Evolutionary conservation across 2,797 vertebrate species (phyloP).

Genomic region (Dicrostonyx torquatus): DNA sequence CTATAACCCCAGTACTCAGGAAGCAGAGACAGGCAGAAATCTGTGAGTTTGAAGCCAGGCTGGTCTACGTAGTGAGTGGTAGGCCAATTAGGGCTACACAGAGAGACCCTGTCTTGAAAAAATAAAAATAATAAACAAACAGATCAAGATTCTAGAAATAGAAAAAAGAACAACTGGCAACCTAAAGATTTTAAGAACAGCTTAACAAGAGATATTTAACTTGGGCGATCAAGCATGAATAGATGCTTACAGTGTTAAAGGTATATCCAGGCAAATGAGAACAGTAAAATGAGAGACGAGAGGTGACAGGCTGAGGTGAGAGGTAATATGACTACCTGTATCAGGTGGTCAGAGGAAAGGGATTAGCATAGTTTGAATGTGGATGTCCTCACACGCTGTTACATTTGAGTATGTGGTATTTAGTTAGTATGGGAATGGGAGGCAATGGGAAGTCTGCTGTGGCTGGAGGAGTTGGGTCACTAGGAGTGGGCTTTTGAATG

Average conservation of each 20-base stretch:
- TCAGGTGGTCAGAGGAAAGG: background rate
- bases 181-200: slow-evolving; percentile 51
- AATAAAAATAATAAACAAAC: background rate
- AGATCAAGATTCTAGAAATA: background rate
- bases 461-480: background rate
- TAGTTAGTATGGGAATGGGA: background rate
- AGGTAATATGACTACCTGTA: background rate
- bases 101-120: background rate
- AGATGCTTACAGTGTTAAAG: slow-evolving; percentile 45
- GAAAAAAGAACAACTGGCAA: slow-evolving; percentile 37
- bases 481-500: background rate
- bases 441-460: background rate
- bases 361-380: background rate
- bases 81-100: background rate
- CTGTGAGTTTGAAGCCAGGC: background rate
- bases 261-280: slow-evolving; percentile 4
- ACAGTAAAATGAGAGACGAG: background rate
- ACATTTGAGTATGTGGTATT: background rate
- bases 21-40: background rate
- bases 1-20: background rate
- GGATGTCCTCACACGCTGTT: background rate
- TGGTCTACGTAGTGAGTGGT: background rate
- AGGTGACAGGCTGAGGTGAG: background rate
- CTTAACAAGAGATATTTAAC: slow-evolving; percentile 42
- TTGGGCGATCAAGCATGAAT: background rate